Percentiles rank a stretch among this genome's conserved stretches.
These are phyloP conservation scores for Polypterus bichir DNA, from an alignment of 2,113 vertebrate genomes.

Conservation along the genomic window DNA sequence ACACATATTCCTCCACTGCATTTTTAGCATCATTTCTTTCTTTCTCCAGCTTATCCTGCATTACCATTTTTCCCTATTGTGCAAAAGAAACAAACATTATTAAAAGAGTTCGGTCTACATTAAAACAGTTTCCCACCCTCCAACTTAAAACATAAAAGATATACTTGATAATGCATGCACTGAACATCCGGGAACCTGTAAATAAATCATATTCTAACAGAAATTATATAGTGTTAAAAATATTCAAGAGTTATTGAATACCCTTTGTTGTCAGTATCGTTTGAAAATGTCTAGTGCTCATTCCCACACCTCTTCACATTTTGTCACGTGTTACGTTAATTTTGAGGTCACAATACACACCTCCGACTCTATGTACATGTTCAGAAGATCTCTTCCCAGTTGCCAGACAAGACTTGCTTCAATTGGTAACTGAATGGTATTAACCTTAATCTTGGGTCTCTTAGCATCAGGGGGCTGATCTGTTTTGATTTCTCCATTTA, in stretches of 20 bases:
- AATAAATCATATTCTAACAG: too few species aligned
- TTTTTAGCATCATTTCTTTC: constrained; percentile 66
- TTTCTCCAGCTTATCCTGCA: constrained; percentile 64
- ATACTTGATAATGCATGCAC: too few species aligned
- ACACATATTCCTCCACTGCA: constrained; percentile 63
- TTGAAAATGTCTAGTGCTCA: too few species aligned
- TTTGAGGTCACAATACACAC: constrained; percentile 28
- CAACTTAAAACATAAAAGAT: too few species aligned
- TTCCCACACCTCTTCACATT: too few species aligned
- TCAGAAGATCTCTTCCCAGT: constrained; percentile 54
- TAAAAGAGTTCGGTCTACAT: too few species aligned
- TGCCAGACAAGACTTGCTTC: constrained; percentile 61
- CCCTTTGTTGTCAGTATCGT: too few species aligned
- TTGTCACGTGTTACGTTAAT: too few species aligned
- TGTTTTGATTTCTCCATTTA: constrained; percentile 50
- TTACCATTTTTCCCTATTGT: constrained; percentile 58
- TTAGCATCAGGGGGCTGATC: constrained; percentile 66
- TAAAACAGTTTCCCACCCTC: too few species aligned
- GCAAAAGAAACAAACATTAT: neutral
- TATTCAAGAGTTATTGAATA: too few species aligned
- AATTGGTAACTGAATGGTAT: constrained; percentile 53
- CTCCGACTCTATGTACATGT: constrained; percentile 60
- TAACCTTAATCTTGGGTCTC: constrained; percentile 66
- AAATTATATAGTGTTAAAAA: too few species aligned
- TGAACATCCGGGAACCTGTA: too few species aligned